Conservation (phyloP, 2,888 invertebrate genomes). For the Ypsolopha sequella region DNA sequence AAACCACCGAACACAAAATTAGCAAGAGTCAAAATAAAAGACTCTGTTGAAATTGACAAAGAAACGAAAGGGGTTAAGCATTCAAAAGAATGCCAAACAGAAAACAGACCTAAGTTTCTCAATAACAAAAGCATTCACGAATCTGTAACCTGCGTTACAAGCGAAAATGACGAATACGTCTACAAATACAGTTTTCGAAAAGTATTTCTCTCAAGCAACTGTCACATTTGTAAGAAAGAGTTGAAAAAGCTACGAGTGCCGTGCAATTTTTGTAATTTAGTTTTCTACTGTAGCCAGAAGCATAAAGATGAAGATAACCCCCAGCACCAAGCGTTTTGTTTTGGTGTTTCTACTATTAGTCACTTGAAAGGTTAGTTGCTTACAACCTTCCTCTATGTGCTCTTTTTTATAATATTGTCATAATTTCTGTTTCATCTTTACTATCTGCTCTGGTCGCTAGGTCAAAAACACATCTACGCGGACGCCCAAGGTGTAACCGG, state of each 20-base stretch:
- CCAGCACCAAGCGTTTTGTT: conserved; percentile 73
- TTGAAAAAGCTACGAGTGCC: conserved; percentile 34
- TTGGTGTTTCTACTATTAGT: conserved; percentile 69
- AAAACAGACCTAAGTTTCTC: conserved; percentile 26
- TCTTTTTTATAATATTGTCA: background rate
- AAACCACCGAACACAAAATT: conserved; percentile 49
- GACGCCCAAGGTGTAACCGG: conserved; percentile 56
- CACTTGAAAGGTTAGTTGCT: conserved; percentile 62
- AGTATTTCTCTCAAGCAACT: conserved; percentile 72
- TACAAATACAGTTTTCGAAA: conserved; percentile 76
- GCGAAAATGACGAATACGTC: conserved; percentile 71
- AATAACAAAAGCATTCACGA: conserved; percentile 26
- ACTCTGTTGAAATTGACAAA: conserved; percentile 34
- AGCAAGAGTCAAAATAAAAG: conserved; percentile 58
- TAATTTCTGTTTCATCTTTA: background rate
- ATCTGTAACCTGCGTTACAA: conserved; percentile 38
- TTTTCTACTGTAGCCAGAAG: conserved; percentile 73
- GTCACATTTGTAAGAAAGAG: conserved; percentile 61
- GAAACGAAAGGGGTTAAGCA: conserved; percentile 15
- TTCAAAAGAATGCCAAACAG: conserved; percentile 44
- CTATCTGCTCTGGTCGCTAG: background rate
- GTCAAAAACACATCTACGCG: conserved; percentile 59
- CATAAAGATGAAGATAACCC: conserved; percentile 72
- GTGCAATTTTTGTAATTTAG: conserved; percentile 69
- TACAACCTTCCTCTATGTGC: background rate